A percentile compares a stretch with the other conserved stretches of the same genome.
phyloP scores from a whole-genome alignment of 2,888 invertebrate species.

The Erynnis tages region DNA sequence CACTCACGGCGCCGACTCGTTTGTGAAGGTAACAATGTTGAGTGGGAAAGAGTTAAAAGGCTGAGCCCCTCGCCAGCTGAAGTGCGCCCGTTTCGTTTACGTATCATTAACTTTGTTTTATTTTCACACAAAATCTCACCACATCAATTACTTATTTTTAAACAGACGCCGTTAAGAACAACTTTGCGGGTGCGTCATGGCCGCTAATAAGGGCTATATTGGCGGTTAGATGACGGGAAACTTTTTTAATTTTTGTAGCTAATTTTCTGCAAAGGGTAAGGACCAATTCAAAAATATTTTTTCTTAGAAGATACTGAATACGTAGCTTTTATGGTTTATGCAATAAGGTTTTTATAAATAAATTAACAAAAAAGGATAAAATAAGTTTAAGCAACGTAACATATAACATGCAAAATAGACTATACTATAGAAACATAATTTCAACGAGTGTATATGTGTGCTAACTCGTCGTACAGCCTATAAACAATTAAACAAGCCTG shows the following conservation, averaged over 20 bases:
- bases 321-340: no score
- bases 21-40: slow-evolving; percentile 76
- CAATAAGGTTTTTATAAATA: no score
- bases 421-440: slow-evolving; percentile 9
- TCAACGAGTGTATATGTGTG: not conserved
- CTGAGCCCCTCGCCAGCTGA: slow-evolving; percentile 45
- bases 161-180: slow-evolving; percentile 8
- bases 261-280: no score
- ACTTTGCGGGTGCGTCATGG: slow-evolving; percentile 1
- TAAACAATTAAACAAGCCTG: slow-evolving; percentile 44
- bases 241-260: no score
- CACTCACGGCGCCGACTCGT: slow-evolving; percentile 67
- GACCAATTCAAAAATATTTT: no score
- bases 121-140: slow-evolving; percentile 29
- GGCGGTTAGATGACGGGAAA: no score
- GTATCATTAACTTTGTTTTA: slow-evolving; percentile 44
- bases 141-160: slow-evolving; percentile 30
- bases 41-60: slow-evolving; percentile 72
- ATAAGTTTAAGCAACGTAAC: no score
- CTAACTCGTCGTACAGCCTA: slow-evolving; percentile 36
- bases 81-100: slow-evolving; percentile 41
- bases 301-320: no score
- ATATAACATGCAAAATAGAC: not conserved
- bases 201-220: not conserved
- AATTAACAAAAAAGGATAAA: no score